Conservation (phyloP, 2,797 vertebrate species). For the Esox masquinongy region DNA sequence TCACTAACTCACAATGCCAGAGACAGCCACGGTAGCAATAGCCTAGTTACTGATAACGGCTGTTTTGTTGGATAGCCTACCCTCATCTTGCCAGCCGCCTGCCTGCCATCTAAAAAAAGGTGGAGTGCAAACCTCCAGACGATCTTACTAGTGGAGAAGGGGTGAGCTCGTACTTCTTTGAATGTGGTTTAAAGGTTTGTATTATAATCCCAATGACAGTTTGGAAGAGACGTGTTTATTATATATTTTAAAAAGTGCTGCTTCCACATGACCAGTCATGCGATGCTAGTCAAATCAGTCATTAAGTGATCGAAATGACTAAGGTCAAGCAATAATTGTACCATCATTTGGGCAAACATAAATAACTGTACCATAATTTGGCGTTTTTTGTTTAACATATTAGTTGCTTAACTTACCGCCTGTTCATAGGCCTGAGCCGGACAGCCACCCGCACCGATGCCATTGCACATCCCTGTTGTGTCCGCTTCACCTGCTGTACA, state of each 20-base stretch:
- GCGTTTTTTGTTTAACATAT: neutral
- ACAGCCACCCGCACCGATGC: slow-evolving; percentile 96
- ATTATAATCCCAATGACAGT: neutral
- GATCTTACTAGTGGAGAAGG: neutral
- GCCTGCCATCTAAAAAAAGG: neutral
- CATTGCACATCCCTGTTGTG: slow-evolving; percentile 75
- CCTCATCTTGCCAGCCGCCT: neutral
- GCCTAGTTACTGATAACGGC: neutral
- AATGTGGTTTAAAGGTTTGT: neutral
- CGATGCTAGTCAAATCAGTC: neutral
- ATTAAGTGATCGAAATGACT: neutral
- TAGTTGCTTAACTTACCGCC: slow-evolving; percentile 78
- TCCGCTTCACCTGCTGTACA: neutral
- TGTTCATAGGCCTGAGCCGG: slow-evolving; percentile 91
- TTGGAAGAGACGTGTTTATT: neutral
- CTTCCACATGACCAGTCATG: neutral
- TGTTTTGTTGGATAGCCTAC: neutral
- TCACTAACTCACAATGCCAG: neutral
- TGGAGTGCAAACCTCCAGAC: neutral
- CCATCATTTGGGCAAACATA: neutral
- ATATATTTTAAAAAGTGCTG: neutral
- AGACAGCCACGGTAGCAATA: neutral
- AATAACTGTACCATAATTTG: neutral
- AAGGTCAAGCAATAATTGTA: neutral
- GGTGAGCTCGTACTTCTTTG: neutral